Evolutionary conservation across 2,113 vertebrate species (phyloP).

Genomic region (Antechinus stuartii): DNA sequence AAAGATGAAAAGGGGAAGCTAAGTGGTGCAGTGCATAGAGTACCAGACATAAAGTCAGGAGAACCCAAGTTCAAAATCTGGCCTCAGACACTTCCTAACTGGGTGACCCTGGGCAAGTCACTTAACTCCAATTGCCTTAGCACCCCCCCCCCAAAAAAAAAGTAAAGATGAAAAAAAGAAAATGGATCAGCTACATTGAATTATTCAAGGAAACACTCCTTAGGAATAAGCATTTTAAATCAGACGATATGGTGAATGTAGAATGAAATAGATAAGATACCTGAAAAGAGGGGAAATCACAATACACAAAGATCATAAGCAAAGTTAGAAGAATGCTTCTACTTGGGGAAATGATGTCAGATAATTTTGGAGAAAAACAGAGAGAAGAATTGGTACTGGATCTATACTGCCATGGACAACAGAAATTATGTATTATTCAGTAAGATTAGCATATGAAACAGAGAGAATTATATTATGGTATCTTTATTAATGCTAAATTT

Average conservation of each 20-base stretch:
- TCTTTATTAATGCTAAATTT: neutral
- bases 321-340: neutral
- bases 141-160: no score
- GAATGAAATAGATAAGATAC: neutral
- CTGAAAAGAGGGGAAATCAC: neutral
- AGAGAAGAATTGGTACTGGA: neutral
- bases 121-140: no score
- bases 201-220: neutral
- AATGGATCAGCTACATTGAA: neutral
- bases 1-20: neutral
- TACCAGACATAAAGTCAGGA: no score
- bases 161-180: neutral
- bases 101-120: no score
- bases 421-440: neutral
- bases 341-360: neutral
- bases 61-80: no score
- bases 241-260: neutral
- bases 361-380: neutral
- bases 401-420: neutral
- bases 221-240: neutral
- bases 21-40: no score
- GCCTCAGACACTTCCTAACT: no score
- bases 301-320: neutral
- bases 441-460: neutral
- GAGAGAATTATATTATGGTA: neutral